Percentiles rank a stretch among this genome's conserved stretches.
Conservation (phyloP, 2,797 vertebrate species). For the Phataginus tetradactyla region DNA sequence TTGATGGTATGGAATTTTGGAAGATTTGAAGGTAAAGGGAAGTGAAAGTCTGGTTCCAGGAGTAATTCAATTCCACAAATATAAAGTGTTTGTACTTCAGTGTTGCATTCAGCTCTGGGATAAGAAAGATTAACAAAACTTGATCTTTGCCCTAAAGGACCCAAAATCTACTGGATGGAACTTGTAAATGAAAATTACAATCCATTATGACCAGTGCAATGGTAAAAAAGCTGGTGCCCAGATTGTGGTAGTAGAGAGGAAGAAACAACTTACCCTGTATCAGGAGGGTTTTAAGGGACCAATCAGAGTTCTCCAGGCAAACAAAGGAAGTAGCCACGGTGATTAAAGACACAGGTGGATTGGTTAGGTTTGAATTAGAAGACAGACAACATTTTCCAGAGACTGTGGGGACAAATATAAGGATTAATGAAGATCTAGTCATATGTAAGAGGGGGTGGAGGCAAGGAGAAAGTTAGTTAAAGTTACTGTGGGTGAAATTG, state of each 20-base stretch:
- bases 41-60: not conserved
- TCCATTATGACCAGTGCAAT: not conserved
- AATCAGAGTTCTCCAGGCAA: slow-evolving; percentile 16
- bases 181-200: not conserved
- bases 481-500: not conserved
- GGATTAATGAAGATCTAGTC: not conserved
- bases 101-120: not conserved
- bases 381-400: not conserved
- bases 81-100: not conserved
- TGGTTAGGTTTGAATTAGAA: not conserved
- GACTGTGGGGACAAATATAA: not conserved
- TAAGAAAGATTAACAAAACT: not conserved
- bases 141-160: not conserved
- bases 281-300: not conserved
- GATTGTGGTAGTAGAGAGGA: not conserved
- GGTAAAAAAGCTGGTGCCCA: not conserved
- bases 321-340: not conserved
- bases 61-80: not conserved
- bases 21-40: not conserved
- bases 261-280: not conserved
- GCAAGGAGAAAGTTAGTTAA: not conserved
- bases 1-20: not conserved
- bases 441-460: not conserved
- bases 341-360: not conserved
- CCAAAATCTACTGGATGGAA: not conserved